These are phyloP conservation scores for Nymphalis urticae DNA, from an alignment of 2,888 invertebrate genomes.

Conservation along the genomic window DNA sequence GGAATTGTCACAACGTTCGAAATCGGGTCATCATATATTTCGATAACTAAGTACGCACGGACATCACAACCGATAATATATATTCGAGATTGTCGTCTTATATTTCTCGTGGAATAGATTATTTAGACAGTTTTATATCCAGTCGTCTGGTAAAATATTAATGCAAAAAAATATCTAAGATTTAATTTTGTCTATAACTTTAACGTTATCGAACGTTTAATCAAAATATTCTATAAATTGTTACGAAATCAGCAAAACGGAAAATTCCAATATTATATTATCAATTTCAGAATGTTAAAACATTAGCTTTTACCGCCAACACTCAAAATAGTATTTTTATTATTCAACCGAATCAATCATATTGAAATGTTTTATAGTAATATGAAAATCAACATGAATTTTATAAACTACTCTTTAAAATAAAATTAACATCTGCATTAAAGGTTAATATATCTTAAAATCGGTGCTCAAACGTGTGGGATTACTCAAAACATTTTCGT, in stretches of 20 bases:
- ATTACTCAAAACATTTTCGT: neutral
- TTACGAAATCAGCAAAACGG: neutral
- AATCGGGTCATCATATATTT: constrained; percentile 70
- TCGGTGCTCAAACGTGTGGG: no score
- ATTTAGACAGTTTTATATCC: constrained; percentile 26
- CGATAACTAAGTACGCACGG: constrained; percentile 50
- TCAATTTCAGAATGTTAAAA: no score
- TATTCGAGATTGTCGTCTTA: constrained; percentile 28
- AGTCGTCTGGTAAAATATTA: neutral
- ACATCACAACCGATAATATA: constrained; percentile 44
- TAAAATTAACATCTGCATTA: no score
- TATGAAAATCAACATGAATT: no score
- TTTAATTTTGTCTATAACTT: neutral
- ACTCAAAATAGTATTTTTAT: no score
- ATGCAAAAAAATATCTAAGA: neutral
- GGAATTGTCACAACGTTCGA: constrained; percentile 49
- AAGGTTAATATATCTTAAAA: no score
- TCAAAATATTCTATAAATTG: neutral
- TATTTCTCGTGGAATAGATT: constrained; percentile 29
- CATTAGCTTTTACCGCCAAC: no score
- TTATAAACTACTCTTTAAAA: no score
- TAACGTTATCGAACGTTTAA: neutral
- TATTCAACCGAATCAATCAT: no score
- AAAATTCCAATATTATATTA: no score
- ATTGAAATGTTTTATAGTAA: no score